These are phyloP conservation scores for Heterohyrax brucei DNA, from an alignment of 2,797 vertebrate species.

Conservation along the genomic window DNA sequence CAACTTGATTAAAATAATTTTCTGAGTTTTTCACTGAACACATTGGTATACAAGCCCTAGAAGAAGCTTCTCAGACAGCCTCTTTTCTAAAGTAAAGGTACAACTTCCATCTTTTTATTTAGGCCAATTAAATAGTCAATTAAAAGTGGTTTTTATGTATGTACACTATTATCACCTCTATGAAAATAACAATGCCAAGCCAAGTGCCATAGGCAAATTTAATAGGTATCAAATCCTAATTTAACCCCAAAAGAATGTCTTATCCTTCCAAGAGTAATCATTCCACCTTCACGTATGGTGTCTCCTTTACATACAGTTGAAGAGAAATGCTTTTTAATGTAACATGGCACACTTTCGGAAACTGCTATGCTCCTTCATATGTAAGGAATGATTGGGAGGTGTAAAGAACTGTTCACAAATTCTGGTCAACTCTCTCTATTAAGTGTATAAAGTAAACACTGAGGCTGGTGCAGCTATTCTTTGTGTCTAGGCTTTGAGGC, in stretches of 20 bases:
- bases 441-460: background rate
- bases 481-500: background rate
- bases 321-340: background rate
- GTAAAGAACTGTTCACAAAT: background rate
- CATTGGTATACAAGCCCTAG: background rate
- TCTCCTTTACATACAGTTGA: constrained; percentile 21
- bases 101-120: background rate
- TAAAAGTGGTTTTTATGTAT: constrained; percentile 34
- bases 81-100: background rate
- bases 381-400: background rate
- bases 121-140: background rate
- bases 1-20: constrained; percentile 43
- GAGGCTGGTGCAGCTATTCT: background rate
- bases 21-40: constrained; percentile 15
- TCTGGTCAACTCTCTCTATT: accelerated
- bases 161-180: constrained; percentile 13
- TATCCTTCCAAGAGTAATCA: constrained; percentile 20
- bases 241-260: background rate
- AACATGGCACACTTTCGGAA: background rate
- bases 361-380: background rate
- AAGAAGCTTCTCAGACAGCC: background rate
- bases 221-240: background rate
- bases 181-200: constrained; percentile 10
- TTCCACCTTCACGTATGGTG: constrained; percentile 14
- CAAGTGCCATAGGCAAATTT: background rate